These are phyloP conservation scores for Lepilemur ruficaudatus DNA, from an alignment of 2,797 vertebrate genomes.

Conservation along the genomic window DNA sequence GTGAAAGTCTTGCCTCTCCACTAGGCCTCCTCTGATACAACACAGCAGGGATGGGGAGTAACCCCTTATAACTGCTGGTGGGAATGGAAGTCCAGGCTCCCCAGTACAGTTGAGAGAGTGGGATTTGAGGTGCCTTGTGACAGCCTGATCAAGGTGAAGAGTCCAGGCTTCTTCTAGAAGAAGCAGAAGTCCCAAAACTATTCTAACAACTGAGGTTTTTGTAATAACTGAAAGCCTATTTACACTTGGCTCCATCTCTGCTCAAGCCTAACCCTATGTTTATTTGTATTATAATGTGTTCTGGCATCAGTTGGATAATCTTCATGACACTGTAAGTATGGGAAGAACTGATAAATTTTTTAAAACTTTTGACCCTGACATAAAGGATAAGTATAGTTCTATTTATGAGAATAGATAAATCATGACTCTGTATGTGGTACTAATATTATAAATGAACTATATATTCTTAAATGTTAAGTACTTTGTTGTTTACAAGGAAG, in stretches of 20 bases:
- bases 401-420: slow-evolving; percentile 55
- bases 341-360: neutral
- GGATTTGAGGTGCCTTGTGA: neutral
- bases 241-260: neutral
- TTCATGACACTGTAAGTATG: neutral
- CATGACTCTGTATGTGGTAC: neutral
- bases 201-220: slow-evolving; percentile 33
- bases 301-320: slow-evolving; percentile 16
- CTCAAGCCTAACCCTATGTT: neutral
- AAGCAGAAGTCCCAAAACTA: neutral
- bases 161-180: neutral
- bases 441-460: slow-evolving; percentile 38
- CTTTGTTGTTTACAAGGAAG: slow-evolving; percentile 47
- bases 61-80: neutral
- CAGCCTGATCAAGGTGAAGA: neutral
- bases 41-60: neutral
- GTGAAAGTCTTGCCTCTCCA: neutral
- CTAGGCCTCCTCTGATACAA: neutral
- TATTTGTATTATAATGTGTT: slow-evolving; percentile 15
- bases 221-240: slow-evolving; percentile 25
- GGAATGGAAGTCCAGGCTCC: neutral
- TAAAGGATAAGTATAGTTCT: slow-evolving; percentile 38
- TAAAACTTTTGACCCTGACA: slow-evolving; percentile 4
- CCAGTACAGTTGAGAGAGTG: neutral
- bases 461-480: slow-evolving; percentile 44